These are phyloP conservation scores for Tubulanus polymorphus DNA, from an alignment of 2,888 invertebrate genomes.

Conservation along the genomic window DNA sequence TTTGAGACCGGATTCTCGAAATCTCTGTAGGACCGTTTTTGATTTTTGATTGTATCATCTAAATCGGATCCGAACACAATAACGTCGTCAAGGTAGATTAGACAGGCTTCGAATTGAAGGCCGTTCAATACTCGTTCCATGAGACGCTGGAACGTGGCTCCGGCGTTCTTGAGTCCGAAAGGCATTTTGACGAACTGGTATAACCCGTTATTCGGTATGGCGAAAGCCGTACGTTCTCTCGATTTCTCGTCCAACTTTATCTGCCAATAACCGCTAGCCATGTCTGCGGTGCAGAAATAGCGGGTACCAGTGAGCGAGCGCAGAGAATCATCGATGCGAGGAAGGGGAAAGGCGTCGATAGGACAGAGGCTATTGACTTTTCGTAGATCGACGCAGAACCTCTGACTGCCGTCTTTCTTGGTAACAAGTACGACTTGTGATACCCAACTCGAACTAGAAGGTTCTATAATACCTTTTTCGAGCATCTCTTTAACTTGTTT, in stretches of 20 bases:
- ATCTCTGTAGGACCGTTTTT: constrained; percentile 9
- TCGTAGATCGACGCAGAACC: neutral
- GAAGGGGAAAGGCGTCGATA: constrained; percentile 2
- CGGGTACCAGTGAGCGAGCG: neutral
- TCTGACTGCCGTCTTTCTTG: neutral
- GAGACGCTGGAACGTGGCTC: constrained; percentile 17
- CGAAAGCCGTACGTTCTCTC: constrained; percentile 6
- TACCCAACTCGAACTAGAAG: neutral
- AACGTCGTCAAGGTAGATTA: constrained; percentile 18
- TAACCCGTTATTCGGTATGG: constrained; percentile 3
- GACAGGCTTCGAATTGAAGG: constrained; percentile 12
- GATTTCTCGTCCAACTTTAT: constrained; percentile 1
- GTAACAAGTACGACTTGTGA: neutral
- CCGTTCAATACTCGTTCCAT: constrained; percentile 19
- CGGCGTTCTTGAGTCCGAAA: constrained; percentile 18
- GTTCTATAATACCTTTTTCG: neutral
- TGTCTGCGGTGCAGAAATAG: constrained; percentile 2
- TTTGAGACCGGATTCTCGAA: constrained; percentile 17
- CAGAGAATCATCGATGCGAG: constrained; percentile 8
- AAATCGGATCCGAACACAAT: constrained; percentile 6
- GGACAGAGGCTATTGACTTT: neutral
- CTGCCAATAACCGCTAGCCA: constrained; percentile 8
- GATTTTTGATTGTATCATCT: constrained; percentile 9
- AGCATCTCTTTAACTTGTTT: neutral
- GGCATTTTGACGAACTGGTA: constrained; percentile 19